Base-by-base conservation (phyloP, 2,888 invertebrate species). In the Pandemis corylana region DNA sequence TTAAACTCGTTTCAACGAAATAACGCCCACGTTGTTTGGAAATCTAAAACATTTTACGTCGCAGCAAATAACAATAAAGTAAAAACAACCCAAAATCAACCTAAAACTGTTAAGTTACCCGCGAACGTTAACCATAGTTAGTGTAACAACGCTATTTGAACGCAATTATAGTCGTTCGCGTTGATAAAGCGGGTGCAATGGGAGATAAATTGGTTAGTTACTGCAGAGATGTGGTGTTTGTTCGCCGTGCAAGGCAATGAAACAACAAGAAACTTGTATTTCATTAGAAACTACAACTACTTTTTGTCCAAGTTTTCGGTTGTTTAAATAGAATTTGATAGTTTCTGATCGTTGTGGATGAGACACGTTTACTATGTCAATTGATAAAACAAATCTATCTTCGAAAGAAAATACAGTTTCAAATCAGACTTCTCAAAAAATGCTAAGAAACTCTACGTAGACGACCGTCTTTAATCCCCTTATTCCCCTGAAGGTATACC, bases 61-160 rank as follows among this genome's bases (percentile, higher is more conserved):
- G 51, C 6, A 49, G 20, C 46, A 5, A 5, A 41, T 36, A 41
- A 67, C 41, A 67, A 67, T 36, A 51, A 53, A 67, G 41, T 67
- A 36, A 62, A 53, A 44, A 41, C 63, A 68, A 44, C 67, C 72
- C 20, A 44, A 64, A 59, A 36, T 59, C 36, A 15, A 41, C 68
- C 63, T 56, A 65, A 76, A 72, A 64, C 68, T 15, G 61, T 59
- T 65, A 70, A 61, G 56, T 51, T 68, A 64, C 64, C 53, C 64
- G 10, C 46, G 46, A 68, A 76, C 77, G 77, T 76, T 63, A 77
- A 76, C 76, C 77, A 79, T 78, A 78, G 75, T 77, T 83, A 53
- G 67, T 64, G 44, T 75, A 78, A 76, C 76, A 71, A 74, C 53
- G 72, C 77, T 81, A 80, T 83, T 80, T 78, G 78, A 81, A 76